Conservation (phyloP, 2,797 vertebrate genomes). For the Melanotaenia boesemani region DNA sequence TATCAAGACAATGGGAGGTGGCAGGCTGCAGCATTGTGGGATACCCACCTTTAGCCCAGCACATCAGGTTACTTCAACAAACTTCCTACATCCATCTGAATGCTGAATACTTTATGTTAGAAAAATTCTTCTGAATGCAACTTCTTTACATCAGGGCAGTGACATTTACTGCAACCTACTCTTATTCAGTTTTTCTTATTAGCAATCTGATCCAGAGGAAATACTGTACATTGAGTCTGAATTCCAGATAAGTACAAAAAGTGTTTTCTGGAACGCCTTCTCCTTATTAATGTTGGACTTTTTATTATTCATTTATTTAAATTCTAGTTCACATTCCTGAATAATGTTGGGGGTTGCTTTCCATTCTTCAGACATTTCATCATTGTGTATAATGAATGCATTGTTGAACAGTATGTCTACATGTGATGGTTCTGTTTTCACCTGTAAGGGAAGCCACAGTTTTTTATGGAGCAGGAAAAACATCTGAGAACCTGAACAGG, state of each 20-base stretch:
- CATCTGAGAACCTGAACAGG: constrained; percentile 18
- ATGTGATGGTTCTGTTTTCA: neutral
- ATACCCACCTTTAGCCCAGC: constrained; percentile 78
- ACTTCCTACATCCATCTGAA: constrained; percentile 70
- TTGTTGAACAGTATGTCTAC: neutral
- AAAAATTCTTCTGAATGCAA: constrained; percentile 30
- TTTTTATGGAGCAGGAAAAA: constrained; percentile 22
- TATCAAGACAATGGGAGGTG: constrained; percentile 83
- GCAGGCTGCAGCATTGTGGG: constrained; percentile 77
- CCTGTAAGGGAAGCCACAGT: neutral
- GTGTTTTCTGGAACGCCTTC: neutral
- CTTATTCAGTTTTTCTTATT: constrained; percentile 13
- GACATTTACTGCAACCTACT: constrained; percentile 3
- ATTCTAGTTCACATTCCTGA: neutral
- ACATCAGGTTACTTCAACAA: constrained; percentile 69
- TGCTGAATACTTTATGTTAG: constrained; percentile 41
- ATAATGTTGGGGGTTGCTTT: neutral
- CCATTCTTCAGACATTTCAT: neutral
- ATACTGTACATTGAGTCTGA: neutral
- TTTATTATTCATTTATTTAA: neutral
- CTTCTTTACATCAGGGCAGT: constrained; percentile 17
- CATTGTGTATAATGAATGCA: neutral
- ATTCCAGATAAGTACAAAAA: neutral
- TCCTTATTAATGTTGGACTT: neutral
- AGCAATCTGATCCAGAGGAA: neutral